Conservation (phyloP, 2,113 vertebrate species). For the Ophiodon elongatus region DNA sequence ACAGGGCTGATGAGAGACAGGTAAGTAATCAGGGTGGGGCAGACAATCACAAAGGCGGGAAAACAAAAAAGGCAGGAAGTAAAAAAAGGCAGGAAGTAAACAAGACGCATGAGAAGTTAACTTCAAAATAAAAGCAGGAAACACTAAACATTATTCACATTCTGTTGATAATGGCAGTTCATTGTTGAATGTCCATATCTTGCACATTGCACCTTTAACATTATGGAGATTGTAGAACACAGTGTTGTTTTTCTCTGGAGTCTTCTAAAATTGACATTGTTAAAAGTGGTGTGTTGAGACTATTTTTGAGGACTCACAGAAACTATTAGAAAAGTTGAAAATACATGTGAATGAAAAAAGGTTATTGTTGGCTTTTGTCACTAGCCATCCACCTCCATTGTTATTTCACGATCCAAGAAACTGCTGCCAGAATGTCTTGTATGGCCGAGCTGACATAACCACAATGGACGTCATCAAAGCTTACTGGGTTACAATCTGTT, state of each 20-base stretch:
- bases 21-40: no score
- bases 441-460: slow-evolving; percentile 16
- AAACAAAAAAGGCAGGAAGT: no score
- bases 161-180: neutral
- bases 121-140: no score
- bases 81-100: no score
- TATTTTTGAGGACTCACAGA: neutral
- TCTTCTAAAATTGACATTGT: neutral
- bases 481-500: slow-evolving; percentile 27
- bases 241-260: neutral
- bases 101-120: no score
- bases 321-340: neutral
- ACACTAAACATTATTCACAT: neutral
- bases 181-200: neutral
- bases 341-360: neutral
- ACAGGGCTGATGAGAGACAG: no score
- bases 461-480: slow-evolving; percentile 27
- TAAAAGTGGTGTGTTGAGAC: neutral
- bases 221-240: neutral
- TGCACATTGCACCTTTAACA: neutral
- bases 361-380: neutral
- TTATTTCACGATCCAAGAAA: neutral
- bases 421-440: slow-evolving; percentile 4
- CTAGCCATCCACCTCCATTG: neutral
- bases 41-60: no score